Evolutionary conservation across 1,140 invertebrate genomes (phyloP), one percentile per base, ranked within the genome.

Genomic region (Macrosteles quadrilineatus): DNA sequence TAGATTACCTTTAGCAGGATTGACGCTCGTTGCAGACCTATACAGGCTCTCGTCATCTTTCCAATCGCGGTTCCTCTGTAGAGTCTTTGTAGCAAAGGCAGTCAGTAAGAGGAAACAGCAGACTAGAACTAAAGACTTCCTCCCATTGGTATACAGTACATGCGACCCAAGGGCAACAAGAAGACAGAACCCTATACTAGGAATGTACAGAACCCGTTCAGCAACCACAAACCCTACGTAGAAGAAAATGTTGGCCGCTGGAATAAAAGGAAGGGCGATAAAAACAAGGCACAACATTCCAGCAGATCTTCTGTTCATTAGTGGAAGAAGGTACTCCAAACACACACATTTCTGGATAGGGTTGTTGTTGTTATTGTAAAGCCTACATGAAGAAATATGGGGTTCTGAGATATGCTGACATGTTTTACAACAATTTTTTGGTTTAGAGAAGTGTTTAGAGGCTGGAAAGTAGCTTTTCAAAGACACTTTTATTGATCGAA

Each of bases 201-300:
- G 96, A 77, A 97, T 86, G 80, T 98, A 98, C 27, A 98, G 85
- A 65, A 98, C 91, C 72, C 97, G 85, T 82, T 98, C 97, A 32
- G 97, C 97, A 4, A 98, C 92, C 29, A 98, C 96, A 80, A 98
- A 98, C 6, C 97, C 97, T 67, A 98, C 96, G 76, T 97, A 96
- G 83, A 98, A 97, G 80, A 98, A 90, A 68, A 90, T 81, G 85
- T 98, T 98, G 68, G 92, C 92, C 14, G 96, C 96, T 45, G 97
- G 97, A 72, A 98, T 82, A 81, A 98, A 98, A 43, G 96, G 94
- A 70, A 98, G 81, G 55, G 92, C 87, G 76, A 97, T 85, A 77
- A 98, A 89, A 68, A 90, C 87, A 73, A 95, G 47, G 23, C 71
- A 74, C 17, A 74, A 40, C 19, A 72, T 32, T n/a, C 65, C 55